These are phyloP conservation scores for Paracentrotus lividus DNA, from an alignment of 53 echinoderm and acorn worm genomes.

Conservation along the genomic window DNA sequence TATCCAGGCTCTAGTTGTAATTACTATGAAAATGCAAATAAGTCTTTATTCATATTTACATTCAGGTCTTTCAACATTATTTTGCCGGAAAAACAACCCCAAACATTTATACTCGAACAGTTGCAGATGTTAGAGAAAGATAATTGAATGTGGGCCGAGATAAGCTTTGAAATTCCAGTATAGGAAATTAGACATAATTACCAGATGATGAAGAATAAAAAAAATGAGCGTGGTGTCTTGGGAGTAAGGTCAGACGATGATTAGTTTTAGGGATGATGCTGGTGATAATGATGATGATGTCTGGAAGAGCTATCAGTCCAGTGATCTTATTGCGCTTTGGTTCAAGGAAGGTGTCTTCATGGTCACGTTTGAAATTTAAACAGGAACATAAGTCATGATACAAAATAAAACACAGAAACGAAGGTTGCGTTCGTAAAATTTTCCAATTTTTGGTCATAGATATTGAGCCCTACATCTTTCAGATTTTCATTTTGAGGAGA, in stretches of 20 bases:
- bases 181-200: neutral
- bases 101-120: neutral
- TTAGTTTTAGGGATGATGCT: slow-evolving; percentile 14
- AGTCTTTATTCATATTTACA: neutral
- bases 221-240: slow-evolving; percentile 15
- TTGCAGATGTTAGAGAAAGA: neutral
- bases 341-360: too few species aligned
- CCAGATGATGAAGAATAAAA: neutral
- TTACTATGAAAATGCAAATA: neutral
- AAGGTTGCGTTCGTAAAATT: too few species aligned
- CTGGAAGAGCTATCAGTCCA: neutral
- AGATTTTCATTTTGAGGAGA: too few species aligned
- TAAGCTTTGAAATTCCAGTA: neutral
- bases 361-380: too few species aligned
- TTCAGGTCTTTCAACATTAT: neutral
- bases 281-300: neutral
- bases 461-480: too few species aligned
- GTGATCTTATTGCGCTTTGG: neutral
- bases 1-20: neutral
- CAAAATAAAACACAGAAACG: too few species aligned
- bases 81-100: neutral
- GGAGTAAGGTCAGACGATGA: slow-evolving; percentile 1
- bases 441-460: too few species aligned
- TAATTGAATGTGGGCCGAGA: neutral
- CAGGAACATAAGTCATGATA: too few species aligned